A percentile compares a stretch with the other conserved stretches of the same genome.
These are phyloP conservation scores for Sula dactylatra DNA, from an alignment of 2,113 vertebrate species.

Conservation along the genomic window DNA sequence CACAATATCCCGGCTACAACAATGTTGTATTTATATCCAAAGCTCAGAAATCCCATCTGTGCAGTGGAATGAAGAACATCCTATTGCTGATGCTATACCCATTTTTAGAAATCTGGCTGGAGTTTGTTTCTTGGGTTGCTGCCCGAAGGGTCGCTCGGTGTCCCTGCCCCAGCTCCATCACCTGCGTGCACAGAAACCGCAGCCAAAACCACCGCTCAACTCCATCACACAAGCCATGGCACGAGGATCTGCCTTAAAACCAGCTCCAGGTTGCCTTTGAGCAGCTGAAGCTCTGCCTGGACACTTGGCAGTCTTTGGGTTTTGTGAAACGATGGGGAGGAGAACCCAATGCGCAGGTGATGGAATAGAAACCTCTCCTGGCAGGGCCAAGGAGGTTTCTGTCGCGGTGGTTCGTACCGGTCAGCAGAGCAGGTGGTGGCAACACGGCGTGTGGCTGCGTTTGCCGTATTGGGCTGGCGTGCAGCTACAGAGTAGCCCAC, in stretches of 20 bases:
- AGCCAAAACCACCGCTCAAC: background rate
- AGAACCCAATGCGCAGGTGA: background rate
- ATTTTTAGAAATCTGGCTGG: background rate
- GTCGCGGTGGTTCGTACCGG: accelerated
- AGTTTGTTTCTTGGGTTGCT: background rate
- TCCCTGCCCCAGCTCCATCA: background rate
- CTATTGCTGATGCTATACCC: background rate
- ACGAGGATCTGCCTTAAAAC: background rate
- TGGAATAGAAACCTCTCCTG: background rate
- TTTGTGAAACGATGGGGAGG: background rate
- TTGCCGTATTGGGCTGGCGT: accelerated
- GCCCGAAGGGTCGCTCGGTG: background rate
- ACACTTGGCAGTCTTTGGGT: background rate
- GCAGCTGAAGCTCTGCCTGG: background rate
- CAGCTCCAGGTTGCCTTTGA: background rate
- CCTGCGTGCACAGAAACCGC: background rate
- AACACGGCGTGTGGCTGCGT: accelerated
- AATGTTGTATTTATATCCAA: background rate
- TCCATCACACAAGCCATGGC: background rate
- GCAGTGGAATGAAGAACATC: background rate
- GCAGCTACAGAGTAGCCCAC: too few species aligned
- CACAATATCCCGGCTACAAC: background rate
- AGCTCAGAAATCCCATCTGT: background rate
- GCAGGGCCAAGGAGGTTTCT: background rate
- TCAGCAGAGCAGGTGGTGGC: background rate